Evolutionary conservation across 2,888 invertebrate species (phyloP), one percentile per base, ranked within the genome.

Genomic region (Brassicogethes aeneus): DNA sequence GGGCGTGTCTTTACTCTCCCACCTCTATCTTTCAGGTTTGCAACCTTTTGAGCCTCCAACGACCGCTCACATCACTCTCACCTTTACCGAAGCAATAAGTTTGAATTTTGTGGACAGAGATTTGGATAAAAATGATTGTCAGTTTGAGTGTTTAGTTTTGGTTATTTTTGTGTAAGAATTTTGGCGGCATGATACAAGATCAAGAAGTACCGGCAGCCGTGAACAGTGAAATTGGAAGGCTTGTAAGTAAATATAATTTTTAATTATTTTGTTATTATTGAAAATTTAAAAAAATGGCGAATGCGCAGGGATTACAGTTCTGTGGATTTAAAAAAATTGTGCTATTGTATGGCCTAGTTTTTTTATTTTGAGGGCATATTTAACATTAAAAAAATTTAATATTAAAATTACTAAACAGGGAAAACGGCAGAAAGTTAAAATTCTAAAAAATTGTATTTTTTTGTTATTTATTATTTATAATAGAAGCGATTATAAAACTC

Each of bases 201-300:
- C 68, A 68, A 55, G 66, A 68, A 57, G 66, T 66, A 44, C 64
- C 66, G 37, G 59, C 61, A 36, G 55, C 57, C 37, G 56, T 62
- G 37, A n/a, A n/a, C n/a, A 60, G 58, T 50, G 67, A 68, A 46
- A 51, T 66, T 39, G 57, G 62, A 39, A 55, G 64, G 57, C 54
- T 68, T 54, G 68, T 68, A 55, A 66, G 66, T 65, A 34, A 32
- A 23, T 7, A 23, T 10, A 23, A 23, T 23, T 23, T 7, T 23
- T 10, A 10, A 5, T 23, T 23, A 23, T 23, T 23, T 23, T 23
- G 23, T 7, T 7, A n/a, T n/a, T n/a, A n/a, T n/a, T n/a, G n/a
- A n/a, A n/a, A n/a, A n/a, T n/a, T n/a, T n/a, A n/a, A n/a, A n/a
- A n/a, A n/a, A n/a, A n/a, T n/a, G n/a, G n/a, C n/a, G n/a, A n/a